Percentiles rank a stretch among this genome's conserved stretches.
Conservation (phyloP, 2,888 invertebrate genomes). For the Hirtodrosophila trivittata region DNA sequence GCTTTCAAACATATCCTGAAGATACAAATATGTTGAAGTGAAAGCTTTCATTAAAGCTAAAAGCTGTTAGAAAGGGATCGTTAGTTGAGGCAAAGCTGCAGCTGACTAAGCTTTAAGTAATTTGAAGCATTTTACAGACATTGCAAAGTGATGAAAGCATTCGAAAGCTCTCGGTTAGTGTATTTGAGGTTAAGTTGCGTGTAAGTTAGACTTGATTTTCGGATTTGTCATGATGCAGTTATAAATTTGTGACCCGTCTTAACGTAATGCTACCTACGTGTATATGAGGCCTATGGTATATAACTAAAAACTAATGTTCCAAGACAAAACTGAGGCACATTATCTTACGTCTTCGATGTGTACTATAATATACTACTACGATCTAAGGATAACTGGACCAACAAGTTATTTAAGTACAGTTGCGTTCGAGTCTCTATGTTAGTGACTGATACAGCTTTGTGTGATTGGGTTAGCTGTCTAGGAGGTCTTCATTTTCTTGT, state of each 20-base stretch:
- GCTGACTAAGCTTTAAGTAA: conserved; percentile 10
- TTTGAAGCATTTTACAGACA: no score
- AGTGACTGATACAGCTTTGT: not conserved
- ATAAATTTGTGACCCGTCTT: conserved; percentile 8
- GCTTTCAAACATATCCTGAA: no score
- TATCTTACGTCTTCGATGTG: conserved; percentile 64
- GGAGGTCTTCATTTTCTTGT: conserved; percentile 95
- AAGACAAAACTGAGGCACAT: conserved; percentile 74
- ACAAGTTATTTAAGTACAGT: conserved; percentile 61
- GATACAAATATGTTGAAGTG: no score
- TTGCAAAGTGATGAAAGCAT: not conserved
- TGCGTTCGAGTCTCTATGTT: conserved; percentile 28
- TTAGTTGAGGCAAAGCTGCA: conserved; percentile 4
- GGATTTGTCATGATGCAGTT: conserved; percentile 36
- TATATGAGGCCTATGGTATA: conserved; percentile 43
- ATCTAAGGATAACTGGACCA: conserved; percentile 38
- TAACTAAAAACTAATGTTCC: conserved; percentile 28
- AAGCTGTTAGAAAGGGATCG: no score
- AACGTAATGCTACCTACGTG: conserved; percentile 28
- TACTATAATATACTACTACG: conserved; percentile 31
- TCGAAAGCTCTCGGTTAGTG: not conserved
- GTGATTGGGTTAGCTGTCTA: conserved; percentile 54
- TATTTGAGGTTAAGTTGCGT: not conserved
- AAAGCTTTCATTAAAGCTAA: no score
- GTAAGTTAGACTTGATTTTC: conserved; percentile 1